Evolutionary conservation across 2,888 invertebrate species (phyloP), one percentile per base, ranked within the genome.

Genomic region (Polydrusus pterygomalis): DNA sequence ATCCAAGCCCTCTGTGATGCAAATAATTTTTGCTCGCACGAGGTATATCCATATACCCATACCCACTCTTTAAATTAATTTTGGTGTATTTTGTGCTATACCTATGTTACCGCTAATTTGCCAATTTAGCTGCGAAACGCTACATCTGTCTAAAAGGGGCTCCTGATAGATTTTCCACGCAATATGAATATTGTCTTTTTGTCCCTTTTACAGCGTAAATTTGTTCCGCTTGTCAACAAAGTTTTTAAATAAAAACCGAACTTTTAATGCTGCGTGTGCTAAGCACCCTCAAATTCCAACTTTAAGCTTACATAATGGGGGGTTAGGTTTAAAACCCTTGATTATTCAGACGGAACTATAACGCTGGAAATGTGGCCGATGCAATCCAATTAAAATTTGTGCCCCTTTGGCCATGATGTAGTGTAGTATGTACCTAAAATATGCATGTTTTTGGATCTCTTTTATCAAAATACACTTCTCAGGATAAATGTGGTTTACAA

Each of bases 381-480:
- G 72, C 72, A 65, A 72, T 72, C 72, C 72, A 72, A 72, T 72
- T 72, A 72, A 72, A 72, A 47, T 71, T n/a, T 45, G 49, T 25
- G 11, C 62, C 63, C 70, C 38, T 25, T 20, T 54, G n/a, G 45
- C 49, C 10, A n/a, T 11, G 10, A 40, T 43, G 1, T 34, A 7
- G n/a, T 43, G n/a, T n/a, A 58, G 58, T 6, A 8, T 58, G 34
- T 58, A n/a, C 7, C 5, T 10, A 11, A 18, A 51, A 2, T 18
- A n/a, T 17, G 47, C 47, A 47, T 47, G n/a, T 47, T 17, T 17
- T 13, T 2, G n/a, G 45, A n/a, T n/a, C 6, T 45, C 40, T 25
- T 25, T 5, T 25, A 25, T 40, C 8, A 40, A 40, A 40, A 40
- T 40, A 40, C 11, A 40, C 25, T 25, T 25, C 25, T 25, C n/a